phyloP scores from a whole-genome alignment of 2,113 vertebrate genomes.

The Pachycephala philippinensis region DNA sequence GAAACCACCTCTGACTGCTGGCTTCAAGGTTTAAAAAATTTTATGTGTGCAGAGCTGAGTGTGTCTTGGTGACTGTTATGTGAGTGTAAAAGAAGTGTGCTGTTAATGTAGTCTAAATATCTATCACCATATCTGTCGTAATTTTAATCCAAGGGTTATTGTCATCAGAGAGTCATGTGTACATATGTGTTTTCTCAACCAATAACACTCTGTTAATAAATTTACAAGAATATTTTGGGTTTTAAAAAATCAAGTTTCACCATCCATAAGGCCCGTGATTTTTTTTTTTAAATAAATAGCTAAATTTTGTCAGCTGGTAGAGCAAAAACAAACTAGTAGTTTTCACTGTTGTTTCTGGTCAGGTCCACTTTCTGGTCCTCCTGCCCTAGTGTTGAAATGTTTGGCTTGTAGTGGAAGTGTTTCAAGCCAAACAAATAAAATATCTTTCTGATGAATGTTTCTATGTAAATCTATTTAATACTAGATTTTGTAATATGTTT shows the following conservation, averaged over 20 bases:
- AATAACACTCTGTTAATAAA: background rate
- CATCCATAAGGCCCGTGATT: background rate
- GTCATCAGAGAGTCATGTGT: background rate
- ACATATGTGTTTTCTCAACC: background rate
- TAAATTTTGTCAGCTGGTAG: slow-evolving; percentile 40
- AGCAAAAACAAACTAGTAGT: slow-evolving; percentile 41
- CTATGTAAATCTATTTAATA: slow-evolving; percentile 55
- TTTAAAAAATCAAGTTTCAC: background rate
- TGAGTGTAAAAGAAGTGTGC: background rate
- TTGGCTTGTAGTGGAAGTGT: slow-evolving; percentile 62
- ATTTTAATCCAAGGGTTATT: background rate
- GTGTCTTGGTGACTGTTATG: background rate
- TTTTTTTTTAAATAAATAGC: background rate
- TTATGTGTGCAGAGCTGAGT: background rate
- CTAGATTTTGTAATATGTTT: slow-evolving; percentile 59
- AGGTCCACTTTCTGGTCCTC: slow-evolving; percentile 38
- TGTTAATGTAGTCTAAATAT: background rate
- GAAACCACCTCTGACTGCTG: background rate
- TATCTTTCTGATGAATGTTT: slow-evolving; percentile 60
- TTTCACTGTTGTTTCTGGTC: slow-evolving; percentile 53
- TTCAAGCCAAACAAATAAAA: slow-evolving; percentile 66
- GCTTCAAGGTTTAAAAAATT: background rate
- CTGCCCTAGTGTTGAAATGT: slow-evolving; percentile 33
- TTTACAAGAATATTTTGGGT: background rate
- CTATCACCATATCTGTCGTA: background rate